Base-by-base conservation (phyloP, 92 coral and sea anemone genomes). In the Phenganax stokvisi region DNA sequence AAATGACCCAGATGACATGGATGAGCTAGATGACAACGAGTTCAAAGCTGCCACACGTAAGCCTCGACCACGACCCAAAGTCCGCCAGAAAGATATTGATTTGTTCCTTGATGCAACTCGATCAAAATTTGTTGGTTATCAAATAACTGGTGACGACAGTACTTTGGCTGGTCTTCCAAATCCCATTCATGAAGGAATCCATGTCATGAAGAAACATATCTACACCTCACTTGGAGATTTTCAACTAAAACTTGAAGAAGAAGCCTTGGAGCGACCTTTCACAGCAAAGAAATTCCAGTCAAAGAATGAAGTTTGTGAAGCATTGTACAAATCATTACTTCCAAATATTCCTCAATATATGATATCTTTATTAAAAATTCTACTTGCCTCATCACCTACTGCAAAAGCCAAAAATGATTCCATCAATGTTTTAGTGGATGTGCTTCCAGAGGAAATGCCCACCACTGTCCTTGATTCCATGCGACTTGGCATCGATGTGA, bases 331-430 rank as follows among this genome's bases (percentile, higher is more conserved):
- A 77, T 90, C 96, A 25, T 83, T 92, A 90, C 84, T 96, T 10
- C 97, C 99, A 12, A 96, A 96, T 79, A 87, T 96, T 2, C 99
- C 99, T 0, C 99, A 96, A 58, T 96, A 96, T 76, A 92, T 96
- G 97, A 97, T 96, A 62, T 37, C 99, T 44, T 64, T 96, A 63
- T 78, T 96, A 8, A 96, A 96, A 85, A 90, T 96, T 71, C 87
- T 96, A 56, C 86, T 96, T 17, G 99, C 99, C 7, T 93, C 99
- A 65, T 97, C 99, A 6, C 99, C 99, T 7, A 96, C 99, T 17
- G 99, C 99, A 12, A 96, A 96, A 86, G 96, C 99, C 65, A 96
- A 96, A 77, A 89, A 92, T 12, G 99, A 96, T 54, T 92, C 99
- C 37, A 96, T 96, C 64, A 96, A 96, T 80, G 91, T 96, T 25